Evolutionary conservation across 2,888 invertebrate genomes (phyloP).

Genomic region (Eupithecia inturbata): DNA sequence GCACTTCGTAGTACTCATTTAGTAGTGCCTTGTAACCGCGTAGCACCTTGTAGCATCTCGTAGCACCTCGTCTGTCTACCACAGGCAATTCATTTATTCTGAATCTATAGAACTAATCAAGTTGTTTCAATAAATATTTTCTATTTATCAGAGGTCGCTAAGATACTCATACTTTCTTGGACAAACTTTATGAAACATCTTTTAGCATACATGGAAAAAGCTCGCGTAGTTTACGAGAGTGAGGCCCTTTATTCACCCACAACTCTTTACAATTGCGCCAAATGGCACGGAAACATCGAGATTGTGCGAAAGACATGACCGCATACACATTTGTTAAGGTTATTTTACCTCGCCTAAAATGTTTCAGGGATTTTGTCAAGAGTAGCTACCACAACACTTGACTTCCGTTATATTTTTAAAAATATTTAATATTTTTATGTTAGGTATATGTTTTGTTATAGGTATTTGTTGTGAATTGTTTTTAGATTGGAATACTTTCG

Average conservation of each 20-base stretch:
- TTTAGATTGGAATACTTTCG: background rate
- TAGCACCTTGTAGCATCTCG: too few relatives aligned
- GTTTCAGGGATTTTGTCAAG: conserved; percentile 8
- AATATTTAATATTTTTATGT: background rate
- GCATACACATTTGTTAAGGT: conserved; percentile 30
- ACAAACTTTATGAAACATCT: conserved; percentile 11
- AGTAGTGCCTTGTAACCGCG: too few relatives aligned
- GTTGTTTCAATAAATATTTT: background rate
- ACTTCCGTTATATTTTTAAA: background rate
- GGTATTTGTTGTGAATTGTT: background rate
- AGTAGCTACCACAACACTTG: background rate
- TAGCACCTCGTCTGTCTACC: background rate
- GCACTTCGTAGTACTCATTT: background rate
- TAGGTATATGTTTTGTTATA: background rate
- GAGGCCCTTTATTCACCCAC: conserved; percentile 46
- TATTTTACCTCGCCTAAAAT: conserved; percentile 34
- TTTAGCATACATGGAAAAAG: conserved; percentile 35
- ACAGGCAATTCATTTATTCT: too few relatives aligned
- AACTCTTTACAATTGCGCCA: conserved; percentile 54
- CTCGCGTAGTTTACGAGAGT: conserved; percentile 38
- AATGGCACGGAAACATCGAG: conserved; percentile 59
- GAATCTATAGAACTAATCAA: too few relatives aligned
- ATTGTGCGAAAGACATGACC: conserved; percentile 50
- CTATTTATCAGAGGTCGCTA: background rate
- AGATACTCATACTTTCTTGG: background rate